Base-by-base conservation (phyloP, 1,140 invertebrate species). In the Dermatophagoides farinae region DNA sequence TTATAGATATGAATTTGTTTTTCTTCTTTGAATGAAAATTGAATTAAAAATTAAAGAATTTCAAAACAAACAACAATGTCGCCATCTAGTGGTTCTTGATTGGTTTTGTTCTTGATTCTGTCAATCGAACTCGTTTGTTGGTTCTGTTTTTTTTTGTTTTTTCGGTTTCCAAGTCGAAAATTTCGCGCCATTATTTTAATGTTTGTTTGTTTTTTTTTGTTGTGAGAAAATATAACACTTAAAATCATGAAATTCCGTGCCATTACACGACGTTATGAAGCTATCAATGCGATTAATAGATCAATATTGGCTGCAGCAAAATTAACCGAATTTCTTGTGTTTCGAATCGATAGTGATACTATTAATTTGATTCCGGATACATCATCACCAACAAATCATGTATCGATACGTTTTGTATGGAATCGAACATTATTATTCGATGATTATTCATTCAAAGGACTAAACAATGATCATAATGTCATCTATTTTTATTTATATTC, bases 11-110 rank as follows among this genome's bases (percentile, higher is more conserved):
- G n/a, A n/a, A n/a, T n/a, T n/a, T n/a, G n/a, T n/a, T 8, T 31
- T 31, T 31, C 31, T 31, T 31, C 77, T 75, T 95, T 85, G 73
- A 98, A 97, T 0, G 86, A 88, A 75, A 97, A 98, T 6, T n/a
- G n/a, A n/a, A n/a, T n/a, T n/a, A n/a, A n/a, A n/a, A n/a, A n/a
- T n/a, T n/a, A n/a, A n/a, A n/a, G n/a, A n/a, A n/a, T n/a, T n/a
- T n/a, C n/a, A n/a, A n/a, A n/a, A n/a, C n/a, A n/a, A n/a, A n/a
- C n/a, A n/a, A n/a, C n/a, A n/a, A n/a, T n/a, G n/a, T n/a, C n/a
- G n/a, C n/a, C n/a, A n/a, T n/a, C n/a, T n/a, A n/a, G n/a, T n/a
- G n/a, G n/a, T n/a, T n/a, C n/a, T n/a, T n/a, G n/a, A n/a, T n/a
- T n/a, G n/a, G n/a, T n/a, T n/a, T n/a, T n/a, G n/a, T n/a, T n/a